Percentiles rank a stretch among this genome's conserved stretches.
Evolutionary conservation across 2,113 vertebrate genomes (phyloP).

Genomic region (Scortum barcoo): DNA sequence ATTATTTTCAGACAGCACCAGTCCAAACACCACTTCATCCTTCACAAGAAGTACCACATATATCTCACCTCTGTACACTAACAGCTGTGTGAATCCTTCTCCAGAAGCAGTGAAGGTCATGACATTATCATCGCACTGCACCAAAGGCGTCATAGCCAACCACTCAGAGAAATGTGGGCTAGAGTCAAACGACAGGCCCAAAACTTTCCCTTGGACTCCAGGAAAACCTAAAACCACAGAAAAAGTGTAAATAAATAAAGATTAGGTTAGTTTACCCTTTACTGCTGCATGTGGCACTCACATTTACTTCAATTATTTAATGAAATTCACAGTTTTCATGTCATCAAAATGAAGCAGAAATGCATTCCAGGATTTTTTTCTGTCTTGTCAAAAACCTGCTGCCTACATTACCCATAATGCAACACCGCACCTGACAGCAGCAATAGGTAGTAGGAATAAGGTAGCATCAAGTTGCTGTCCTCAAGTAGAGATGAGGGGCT

Average conservation of each 20-base stretch:
- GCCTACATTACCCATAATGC: not conserved
- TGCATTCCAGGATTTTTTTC: no score
- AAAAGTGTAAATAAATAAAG: not conserved
- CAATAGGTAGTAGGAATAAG: not conserved
- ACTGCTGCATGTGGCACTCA: no score
- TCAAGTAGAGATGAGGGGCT: not conserved
- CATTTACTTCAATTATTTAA: no score
- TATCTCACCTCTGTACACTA: constrained; percentile 78
- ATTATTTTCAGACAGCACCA: not conserved
- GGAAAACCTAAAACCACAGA: constrained; percentile 46
- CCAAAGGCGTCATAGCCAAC: constrained; percentile 68
- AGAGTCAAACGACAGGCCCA: constrained; percentile 27
- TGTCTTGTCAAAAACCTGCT: no score
- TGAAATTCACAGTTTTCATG: no score
- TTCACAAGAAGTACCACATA: not conserved
- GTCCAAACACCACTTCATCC: not conserved
- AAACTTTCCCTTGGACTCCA: constrained; percentile 51
- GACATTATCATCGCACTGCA: constrained; percentile 70
- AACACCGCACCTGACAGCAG: no score
- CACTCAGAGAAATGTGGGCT: constrained; percentile 55
- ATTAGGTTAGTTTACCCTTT: not conserved
- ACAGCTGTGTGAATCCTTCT: constrained; percentile 68
- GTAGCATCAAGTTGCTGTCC: not conserved
- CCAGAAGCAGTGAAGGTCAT: constrained; percentile 80
- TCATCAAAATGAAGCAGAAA: no score